Evolutionary conservation across 2,113 vertebrate genomes (phyloP).

Genomic region (Chelonoidis abingdonii): DNA sequence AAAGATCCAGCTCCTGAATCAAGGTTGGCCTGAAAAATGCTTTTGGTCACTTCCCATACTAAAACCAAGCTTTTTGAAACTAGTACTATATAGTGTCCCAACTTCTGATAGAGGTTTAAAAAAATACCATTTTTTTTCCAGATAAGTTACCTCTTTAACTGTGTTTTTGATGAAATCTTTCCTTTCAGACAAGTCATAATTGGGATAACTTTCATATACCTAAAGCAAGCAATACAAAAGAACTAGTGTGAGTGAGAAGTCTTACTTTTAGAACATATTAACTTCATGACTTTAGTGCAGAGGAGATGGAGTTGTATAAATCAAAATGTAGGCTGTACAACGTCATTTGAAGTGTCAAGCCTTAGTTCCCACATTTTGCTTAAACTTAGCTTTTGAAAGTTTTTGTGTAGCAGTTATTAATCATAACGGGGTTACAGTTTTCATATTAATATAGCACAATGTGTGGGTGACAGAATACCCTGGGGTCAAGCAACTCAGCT

Average conservation of each 20-base stretch:
- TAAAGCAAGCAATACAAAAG: conserved; percentile 62
- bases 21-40: not conserved
- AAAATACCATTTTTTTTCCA: not conserved
- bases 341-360: not conserved
- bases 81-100: not conserved
- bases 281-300: not conserved
- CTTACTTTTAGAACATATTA: not conserved
- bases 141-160: conserved; percentile 88
- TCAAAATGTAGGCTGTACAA: not conserved
- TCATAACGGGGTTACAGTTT: not conserved
- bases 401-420: not conserved
- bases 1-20: not conserved
- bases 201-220: conserved; percentile 94
- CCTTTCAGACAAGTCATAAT: conserved; percentile 88
- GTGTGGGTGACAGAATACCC: not conserved
- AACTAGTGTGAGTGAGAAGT: not conserved
- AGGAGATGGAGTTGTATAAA: not conserved
- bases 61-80: not conserved
- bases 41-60: not conserved
- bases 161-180: conserved; percentile 95
- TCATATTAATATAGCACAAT: not conserved
- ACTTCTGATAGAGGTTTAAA: not conserved
- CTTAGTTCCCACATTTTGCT: not conserved
- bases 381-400: not conserved
- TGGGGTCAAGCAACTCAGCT: not conserved